Base-by-base conservation (phyloP, 2,888 invertebrate genomes). In the Eilema sororculum region DNA sequence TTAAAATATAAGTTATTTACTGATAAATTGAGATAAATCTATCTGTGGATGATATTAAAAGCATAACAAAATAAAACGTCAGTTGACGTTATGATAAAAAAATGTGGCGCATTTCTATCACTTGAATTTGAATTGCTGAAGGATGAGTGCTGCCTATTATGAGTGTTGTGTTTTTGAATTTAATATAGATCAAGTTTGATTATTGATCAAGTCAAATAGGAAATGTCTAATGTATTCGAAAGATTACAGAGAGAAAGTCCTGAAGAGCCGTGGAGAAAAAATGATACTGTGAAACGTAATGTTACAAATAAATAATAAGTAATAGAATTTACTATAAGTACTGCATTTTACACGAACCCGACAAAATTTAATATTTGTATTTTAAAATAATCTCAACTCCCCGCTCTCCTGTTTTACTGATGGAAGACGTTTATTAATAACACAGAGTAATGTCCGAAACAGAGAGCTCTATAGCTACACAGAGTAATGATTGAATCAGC, bases 381-480 rank as follows among this genome's bases (percentile, higher is more conserved):
- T n/a, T n/a, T n/a, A 2, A 52, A 46, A 52, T 52, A 52, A 52
- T 52, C 52, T 52, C 52, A 52, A 52, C 52, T 52, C n/a, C 9
- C 52, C 52, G 52, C 52, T 52, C 52, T n/a, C n/a, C 52, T n/a
- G 52, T n/a, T 52, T 52, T 52, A 52, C 20, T n/a, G n/a, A 52
- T 52, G 52, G 52, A 52, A 52, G 52, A 52, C 52, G 6, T 52
- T 46, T 46, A 46, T n/a, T n/a, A 52, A 6, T 6, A 37, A 41
- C 9, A 52, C 52, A 52, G 52, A 52, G 52, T 46, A 46, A 46
- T 46, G 5, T n/a, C 52, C 16, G n/a, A 58, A 58, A 58, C 57
- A 58, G 25, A 58, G 57, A 52, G 52, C 52, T 52, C 52, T 52
- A 46, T 20, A 20, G 46, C 46, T 46, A 52, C 3, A 52, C 52